phyloP scores from a whole-genome alignment of 2,113 vertebrate species.

The Ibidorhyncha struthersii region DNA sequence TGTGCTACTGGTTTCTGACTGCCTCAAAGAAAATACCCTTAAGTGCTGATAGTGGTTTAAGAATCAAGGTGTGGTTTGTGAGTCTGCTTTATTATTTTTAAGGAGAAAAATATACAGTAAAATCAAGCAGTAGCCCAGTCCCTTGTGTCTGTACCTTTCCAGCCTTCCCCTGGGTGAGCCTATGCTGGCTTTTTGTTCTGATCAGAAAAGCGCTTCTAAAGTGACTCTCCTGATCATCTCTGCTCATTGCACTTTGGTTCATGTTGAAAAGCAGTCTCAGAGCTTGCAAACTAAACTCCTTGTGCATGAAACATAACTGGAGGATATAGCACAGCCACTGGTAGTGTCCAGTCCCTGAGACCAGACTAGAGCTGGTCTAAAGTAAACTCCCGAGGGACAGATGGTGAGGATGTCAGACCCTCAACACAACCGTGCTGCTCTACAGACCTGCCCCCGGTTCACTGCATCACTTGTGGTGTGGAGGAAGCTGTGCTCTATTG shows the following conservation, averaged over 20 bases:
- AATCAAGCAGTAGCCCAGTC: background rate
- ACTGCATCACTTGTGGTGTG: background rate
- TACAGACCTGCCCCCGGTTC: background rate
- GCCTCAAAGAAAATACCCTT: background rate
- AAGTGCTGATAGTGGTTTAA: background rate
- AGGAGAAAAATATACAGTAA: background rate
- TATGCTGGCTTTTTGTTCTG: background rate
- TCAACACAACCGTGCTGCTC: background rate
- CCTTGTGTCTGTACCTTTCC: background rate
- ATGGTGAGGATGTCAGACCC: background rate
- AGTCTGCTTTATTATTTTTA: background rate
- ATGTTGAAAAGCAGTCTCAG: background rate
- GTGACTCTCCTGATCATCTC: background rate
- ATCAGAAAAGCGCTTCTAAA: background rate
- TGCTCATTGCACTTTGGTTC: background rate
- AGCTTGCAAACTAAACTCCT: background rate
- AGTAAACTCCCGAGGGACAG: accelerated
- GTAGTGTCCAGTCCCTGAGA: background rate
- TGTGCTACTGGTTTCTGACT: background rate
- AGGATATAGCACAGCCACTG: background rate
- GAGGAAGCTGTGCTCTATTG: background rate
- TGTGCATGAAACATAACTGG: background rate
- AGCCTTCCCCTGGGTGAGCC: background rate
- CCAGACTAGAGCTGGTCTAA: background rate
- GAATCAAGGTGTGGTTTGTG: background rate